Evolutionary conservation across 2,113 vertebrate species (phyloP), one percentile per base, ranked within the genome.

Genomic region (Rallus limicola): DNA sequence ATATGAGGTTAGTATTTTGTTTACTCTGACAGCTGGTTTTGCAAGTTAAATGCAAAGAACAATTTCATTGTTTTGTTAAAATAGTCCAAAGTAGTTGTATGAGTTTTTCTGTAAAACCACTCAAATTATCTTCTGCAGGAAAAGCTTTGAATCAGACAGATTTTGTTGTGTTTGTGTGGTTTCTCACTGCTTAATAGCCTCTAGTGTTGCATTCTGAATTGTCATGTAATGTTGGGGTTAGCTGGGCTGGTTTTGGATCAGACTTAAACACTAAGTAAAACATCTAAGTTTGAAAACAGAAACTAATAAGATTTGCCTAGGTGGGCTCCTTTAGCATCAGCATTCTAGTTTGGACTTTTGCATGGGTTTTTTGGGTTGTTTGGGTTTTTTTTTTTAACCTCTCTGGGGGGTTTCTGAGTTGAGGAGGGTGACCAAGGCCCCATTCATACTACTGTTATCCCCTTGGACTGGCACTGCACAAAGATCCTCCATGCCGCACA

Each of bases 31-130:
- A 90, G 24, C 70, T 90, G 59, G 24, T 63, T 93, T 85, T 92
- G 70, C 58, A 79, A 63, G 46, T 79, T 64, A 82, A 79, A 75
- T 71, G 14, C 15, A 59, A 84, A 75, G 36, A 70, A 59, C 2
- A 3, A 77, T 77, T 72, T 83, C 5, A 28, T 44, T 82, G 65
- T 65, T 88, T 70, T 84, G 25, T 87, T 88, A 75, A 90, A 92
- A 63, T 62, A 50, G 13, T 34, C 53, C 13, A 40, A 33, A 89
- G 48, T 9, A 74, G 31, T 36, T 68, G 4, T 16, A 16, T 46
- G 59, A 44, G 9, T 44, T 81, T 81, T 95, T 82, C 65, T 62
- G 11, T 67, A 58, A 82, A 94, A 42, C 18, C 16, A 31, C n/a
- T 82, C 2, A 46, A 69, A 71, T 78, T 59, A 26, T 78, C 23